These are phyloP conservation scores for Australoheros facetus DNA, from an alignment of 2,797 vertebrate genomes.

Conservation along the genomic window DNA sequence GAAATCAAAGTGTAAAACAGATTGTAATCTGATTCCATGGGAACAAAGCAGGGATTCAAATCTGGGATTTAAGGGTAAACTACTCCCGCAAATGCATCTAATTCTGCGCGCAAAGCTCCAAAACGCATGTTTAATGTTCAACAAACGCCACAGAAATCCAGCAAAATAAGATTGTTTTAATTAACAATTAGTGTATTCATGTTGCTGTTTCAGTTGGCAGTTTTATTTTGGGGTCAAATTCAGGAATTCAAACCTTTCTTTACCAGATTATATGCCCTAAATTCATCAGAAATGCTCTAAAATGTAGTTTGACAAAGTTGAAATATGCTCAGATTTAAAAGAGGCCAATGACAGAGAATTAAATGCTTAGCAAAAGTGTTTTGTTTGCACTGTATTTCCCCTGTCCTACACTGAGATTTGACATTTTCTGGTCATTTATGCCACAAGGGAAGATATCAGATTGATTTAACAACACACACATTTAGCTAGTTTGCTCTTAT, in stretches of 20 bases:
- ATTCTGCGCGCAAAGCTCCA: background rate
- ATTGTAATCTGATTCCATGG: constrained; percentile 3
- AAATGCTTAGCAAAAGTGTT: background rate
- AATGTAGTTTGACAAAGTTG: background rate
- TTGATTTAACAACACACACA: background rate
- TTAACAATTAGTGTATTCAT: background rate
- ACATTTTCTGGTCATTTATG: accelerated
- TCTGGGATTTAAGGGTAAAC: background rate
- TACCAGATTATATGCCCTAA: background rate
- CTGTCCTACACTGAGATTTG: background rate
- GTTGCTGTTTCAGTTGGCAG: background rate
- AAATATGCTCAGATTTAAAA: accelerated
- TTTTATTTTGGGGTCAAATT: background rate
- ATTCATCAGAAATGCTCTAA: accelerated
- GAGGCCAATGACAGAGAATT: background rate
- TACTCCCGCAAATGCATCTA: background rate
- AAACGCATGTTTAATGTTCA: background rate
- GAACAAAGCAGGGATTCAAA: constrained; percentile 10
- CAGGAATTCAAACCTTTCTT: accelerated
- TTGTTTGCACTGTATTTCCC: background rate
- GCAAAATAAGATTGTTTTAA: background rate
- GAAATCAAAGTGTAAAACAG: constrained; percentile 3
- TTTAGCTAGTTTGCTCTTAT: background rate
- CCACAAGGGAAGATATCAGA: background rate
- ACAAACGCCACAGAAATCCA: background rate